Evolutionary conservation across 2,113 vertebrate genomes (phyloP), one percentile per base, ranked within the genome.

Genomic region (Triplophysa rosa): DNA sequence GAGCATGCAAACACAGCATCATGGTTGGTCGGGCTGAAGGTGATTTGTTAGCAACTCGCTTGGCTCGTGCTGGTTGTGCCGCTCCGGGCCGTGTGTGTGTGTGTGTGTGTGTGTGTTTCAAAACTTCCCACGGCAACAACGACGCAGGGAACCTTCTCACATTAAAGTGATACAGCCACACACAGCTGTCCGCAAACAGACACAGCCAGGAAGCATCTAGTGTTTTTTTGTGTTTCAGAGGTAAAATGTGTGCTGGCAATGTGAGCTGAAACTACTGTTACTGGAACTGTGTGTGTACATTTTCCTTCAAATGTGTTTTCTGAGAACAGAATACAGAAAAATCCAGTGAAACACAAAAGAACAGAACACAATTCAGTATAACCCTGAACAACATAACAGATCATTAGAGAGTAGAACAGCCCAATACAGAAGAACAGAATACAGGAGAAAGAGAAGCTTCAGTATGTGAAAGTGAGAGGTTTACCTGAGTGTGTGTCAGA

Each of bases 41-140:
- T 77, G 26, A 77, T 83, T 79, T 79, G 82, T 80, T 76, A 62
- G 33, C 47, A 69, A 74, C 54, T 26, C 14, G 56, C 40, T 47
- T 21, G 1, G 9, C 62, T 29, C 23, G 24, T 70, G 66, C 65
- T 52, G 70, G 52, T 68, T 58, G 40, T 45, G 47, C 21, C 14
- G 52, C 68, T 54, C 40, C 70, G n/a, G 17, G 61, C 13, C 66
- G 0, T 75, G 16, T 52, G 16, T 68, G 23, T 49, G 52, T 66
- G 59, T 67, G 59, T 64, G 26, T 81, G 56, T 63, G 45, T 77
- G 29, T 40, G 33, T 13, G 66, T 26, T 17, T 56, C 54, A n/a
- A n/a, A 56, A 56, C 19, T 19, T 19, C 54, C 54, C 19, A 56
- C 19, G 19, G 54, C 54, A 56, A n/a, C 54, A 19, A 56, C 54